These are phyloP conservation scores for Euglossa dilemma DNA, from an alignment of 1,140 invertebrate species.

Conservation along the genomic window DNA sequence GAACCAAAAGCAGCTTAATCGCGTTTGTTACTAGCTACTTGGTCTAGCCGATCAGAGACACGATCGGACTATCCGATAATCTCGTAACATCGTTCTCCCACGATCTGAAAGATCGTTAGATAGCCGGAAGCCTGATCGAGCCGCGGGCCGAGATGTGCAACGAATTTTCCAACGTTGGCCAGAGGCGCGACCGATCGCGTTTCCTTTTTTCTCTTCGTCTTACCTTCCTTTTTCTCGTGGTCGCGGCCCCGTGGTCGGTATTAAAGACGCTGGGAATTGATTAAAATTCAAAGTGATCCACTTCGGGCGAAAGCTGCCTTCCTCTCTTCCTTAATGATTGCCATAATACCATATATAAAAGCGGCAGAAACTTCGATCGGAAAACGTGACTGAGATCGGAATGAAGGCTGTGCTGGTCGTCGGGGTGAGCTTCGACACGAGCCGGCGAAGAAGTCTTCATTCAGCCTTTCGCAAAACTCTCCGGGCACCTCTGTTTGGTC, in stretches of 20 bases:
- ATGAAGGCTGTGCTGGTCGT: slow-evolving; percentile 30
- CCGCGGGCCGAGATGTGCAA: neutral
- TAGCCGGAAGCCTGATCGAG: neutral
- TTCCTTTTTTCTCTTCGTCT: neutral
- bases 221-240: no score
- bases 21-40: no score
- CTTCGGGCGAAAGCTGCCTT: slow-evolving; percentile 43
- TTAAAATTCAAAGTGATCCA: slow-evolving; percentile 67
- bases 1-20: neutral
- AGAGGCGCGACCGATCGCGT: neutral
- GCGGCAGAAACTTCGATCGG: slow-evolving; percentile 30
- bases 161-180: slow-evolving; percentile 33
- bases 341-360: slow-evolving; percentile 59
- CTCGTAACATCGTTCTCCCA: slow-evolving; percentile 14
- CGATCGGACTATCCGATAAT: slow-evolving; percentile 20
- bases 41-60: no score
- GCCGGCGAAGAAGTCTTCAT: slow-evolving; percentile 1
- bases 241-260: neutral
- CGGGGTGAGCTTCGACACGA: slow-evolving; percentile 11
- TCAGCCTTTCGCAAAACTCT: neutral
- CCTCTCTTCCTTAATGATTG: slow-evolving; percentile 49
- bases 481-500: neutral
- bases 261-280: slow-evolving; percentile 34
- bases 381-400: slow-evolving; percentile 59
- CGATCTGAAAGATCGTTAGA: neutral